Percentiles rank a stretch among this genome's conserved stretches.
Conservation (phyloP, 1,140 invertebrate genomes). For the Eupristina koningsbergeri region DNA sequence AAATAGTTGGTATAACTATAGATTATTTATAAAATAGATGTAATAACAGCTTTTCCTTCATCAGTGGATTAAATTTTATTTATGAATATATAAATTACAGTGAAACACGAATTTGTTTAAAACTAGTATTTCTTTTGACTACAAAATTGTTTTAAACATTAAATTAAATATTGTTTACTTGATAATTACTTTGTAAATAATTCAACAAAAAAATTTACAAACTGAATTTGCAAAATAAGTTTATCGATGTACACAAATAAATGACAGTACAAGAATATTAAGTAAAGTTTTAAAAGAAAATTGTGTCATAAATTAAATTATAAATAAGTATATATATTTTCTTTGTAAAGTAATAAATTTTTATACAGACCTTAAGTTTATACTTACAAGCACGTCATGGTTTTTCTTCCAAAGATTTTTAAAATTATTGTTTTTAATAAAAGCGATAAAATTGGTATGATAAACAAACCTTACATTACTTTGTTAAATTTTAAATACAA, state of each 20-base stretch:
- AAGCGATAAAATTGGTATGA: background rate
- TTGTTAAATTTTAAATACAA: constrained; percentile 38
- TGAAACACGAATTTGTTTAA: background rate
- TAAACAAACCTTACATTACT: constrained; percentile 12
- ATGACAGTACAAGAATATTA: background rate
- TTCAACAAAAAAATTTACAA: background rate
- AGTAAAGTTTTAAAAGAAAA: background rate
- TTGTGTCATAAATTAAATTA: background rate
- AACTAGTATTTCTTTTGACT: background rate
- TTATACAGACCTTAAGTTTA: constrained; percentile 5
- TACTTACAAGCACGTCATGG: constrained; percentile 17
- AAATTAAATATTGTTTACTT: background rate
- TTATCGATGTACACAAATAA: constrained; percentile 3
- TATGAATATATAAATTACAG: background rate
- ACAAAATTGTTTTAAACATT: background rate
- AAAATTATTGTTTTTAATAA: constrained; percentile 15
- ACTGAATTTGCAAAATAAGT: background rate
- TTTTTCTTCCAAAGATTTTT: background rate
- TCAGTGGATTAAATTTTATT: background rate
- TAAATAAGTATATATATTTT: background rate
- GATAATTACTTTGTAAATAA: background rate
- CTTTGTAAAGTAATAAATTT: background rate
- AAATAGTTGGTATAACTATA: background rate
- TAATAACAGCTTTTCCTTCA: constrained; percentile 19
- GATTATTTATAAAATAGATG: background rate